Base-by-base conservation (phyloP, 2,888 invertebrate genomes). In the Parnassius glacialis region DNA sequence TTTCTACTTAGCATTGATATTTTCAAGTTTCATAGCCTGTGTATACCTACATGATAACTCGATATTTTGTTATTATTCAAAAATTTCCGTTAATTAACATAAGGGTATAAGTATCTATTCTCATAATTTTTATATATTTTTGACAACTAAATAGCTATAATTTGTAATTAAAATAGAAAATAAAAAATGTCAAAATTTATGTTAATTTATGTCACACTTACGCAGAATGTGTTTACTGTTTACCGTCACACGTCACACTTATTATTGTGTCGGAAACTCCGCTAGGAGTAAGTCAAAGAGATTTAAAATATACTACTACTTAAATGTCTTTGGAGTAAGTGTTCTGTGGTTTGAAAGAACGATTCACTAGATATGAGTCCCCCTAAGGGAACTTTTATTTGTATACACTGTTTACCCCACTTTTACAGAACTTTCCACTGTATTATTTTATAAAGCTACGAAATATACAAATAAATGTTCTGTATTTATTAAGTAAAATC, bases 401-500 rank as follows among this genome's bases (percentile, higher is more conserved):
- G 34, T 34, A 34, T 34, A 3, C 7, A 34, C 34, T 7, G 34
- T 5, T 34, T 34, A 12, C 51, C 16, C 34, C 57, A 62, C 53
- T 53, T 34, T 52, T 53, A 64, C 20, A 56, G 50, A 52, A 63
- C 45, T 57, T 57, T 51, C 54, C 63, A 66, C 62, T 60, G 47
- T 50, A 43, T 59, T 53, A 64, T 57, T 63, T 62, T 55, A 34
- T 34, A 34, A 34, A 34, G 34, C 34, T 34, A 1, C 51, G 54
- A 55, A 51, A 20, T 48, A 57, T 59, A 58, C 72, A 79, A 71
- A 78, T 75, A 67, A 68, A 67, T 76, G 73, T 74, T 81, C 78
- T 68, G 74, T 74, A 78, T 72, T 78, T 72, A 70, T 74, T 73
- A 74, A 70, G 76, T 76, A 80, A 75, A 85, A 59, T 86, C 85